phyloP scores from a whole-genome alignment of 2,797 vertebrate species.

The Eulemur albifrons region DNA sequence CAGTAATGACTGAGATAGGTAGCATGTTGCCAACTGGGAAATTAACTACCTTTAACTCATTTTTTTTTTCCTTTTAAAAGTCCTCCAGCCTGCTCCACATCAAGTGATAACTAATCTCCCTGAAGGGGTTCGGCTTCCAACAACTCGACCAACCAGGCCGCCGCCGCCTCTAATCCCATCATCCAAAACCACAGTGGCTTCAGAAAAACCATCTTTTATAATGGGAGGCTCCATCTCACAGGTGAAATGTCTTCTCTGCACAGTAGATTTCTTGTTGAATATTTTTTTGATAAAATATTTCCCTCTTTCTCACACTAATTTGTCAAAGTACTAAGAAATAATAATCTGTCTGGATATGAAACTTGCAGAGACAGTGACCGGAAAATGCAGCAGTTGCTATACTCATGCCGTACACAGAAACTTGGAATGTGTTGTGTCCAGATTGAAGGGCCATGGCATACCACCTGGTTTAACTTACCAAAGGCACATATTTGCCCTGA shows the following conservation, averaged over 20 bases:
- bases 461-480: not conserved
- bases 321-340: constrained; percentile 10
- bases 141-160: constrained; percentile 93
- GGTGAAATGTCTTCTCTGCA: constrained; percentile 83
- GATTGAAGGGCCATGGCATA: not conserved
- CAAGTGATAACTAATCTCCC: constrained; percentile 92
- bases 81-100: constrained; percentile 94
- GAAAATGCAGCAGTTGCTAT: not conserved
- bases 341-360: not conserved
- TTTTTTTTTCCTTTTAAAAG: constrained; percentile 81
- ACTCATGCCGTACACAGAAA: not conserved
- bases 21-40: not conserved
- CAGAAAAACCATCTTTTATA: constrained; percentile 98
- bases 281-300: not conserved
- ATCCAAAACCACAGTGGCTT: constrained; percentile 91
- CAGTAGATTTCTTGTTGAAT: not conserved
- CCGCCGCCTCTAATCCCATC: constrained; percentile 99
- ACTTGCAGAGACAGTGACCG: not conserved
- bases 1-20: not conserved
- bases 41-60: constrained; percentile 32
- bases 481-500: not conserved
- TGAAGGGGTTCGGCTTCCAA: constrained; percentile 93
- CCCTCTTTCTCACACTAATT: not conserved
- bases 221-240: constrained; percentile 98
- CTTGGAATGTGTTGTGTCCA: not conserved